A percentile compares a stretch with the other conserved stretches of the same genome.
These are phyloP conservation scores for Regulus satrapa DNA, from an alignment of 2,113 vertebrate species.

Conservation along the genomic window DNA sequence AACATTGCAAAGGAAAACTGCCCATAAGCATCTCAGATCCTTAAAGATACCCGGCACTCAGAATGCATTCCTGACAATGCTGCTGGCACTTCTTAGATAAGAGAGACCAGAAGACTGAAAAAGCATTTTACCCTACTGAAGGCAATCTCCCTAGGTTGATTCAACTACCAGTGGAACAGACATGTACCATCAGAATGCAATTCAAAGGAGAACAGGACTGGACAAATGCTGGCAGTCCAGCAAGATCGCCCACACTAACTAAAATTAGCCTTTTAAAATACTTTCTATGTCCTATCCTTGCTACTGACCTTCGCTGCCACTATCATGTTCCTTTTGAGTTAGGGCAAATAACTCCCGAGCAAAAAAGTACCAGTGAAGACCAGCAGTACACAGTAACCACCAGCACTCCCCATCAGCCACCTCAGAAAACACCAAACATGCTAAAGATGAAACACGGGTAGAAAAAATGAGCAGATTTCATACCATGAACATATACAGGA, in stretches of 20 bases:
- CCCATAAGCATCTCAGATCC: background rate
- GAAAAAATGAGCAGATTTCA: background rate
- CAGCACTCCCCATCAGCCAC: background rate
- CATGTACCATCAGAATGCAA: background rate
- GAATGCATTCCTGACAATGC: rapidly evolving
- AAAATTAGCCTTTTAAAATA: constrained; percentile 57
- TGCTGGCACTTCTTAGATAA: background rate
- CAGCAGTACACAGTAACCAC: background rate
- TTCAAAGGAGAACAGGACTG: background rate
- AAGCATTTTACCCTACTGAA: background rate
- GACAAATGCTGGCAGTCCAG: background rate
- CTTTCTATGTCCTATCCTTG: background rate
- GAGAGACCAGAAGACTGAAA: background rate
- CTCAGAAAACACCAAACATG: background rate
- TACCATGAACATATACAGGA: background rate
- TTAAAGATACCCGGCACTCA: background rate
- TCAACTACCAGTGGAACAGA: background rate
- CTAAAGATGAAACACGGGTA: background rate
- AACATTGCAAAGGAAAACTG: background rate
- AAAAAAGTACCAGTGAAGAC: background rate
- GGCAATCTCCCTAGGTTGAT: background rate
- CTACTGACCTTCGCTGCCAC: constrained; percentile 12
- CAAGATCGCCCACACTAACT: constrained; percentile 31
- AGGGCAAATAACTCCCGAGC: background rate
- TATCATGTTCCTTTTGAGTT: background rate